Evolutionary conservation across 1,140 invertebrate species (phyloP).

Genomic region (Drosophila rhopaloa): DNA sequence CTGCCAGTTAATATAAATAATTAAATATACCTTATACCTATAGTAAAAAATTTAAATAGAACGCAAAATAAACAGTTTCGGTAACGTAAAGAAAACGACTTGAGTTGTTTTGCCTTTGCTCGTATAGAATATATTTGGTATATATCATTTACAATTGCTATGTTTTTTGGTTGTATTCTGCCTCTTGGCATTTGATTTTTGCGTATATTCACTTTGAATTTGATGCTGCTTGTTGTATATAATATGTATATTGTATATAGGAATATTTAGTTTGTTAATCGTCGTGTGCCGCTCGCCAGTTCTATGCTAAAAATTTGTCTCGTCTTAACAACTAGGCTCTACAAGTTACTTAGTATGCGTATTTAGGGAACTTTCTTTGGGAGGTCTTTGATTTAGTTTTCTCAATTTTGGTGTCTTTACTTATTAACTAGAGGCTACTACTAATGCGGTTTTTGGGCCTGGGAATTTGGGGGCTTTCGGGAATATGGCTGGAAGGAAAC

Average conservation of each 20-base stretch:
- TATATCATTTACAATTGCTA: slow-evolving; percentile 77
- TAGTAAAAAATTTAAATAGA: slow-evolving; percentile 50
- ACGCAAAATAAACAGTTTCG: slow-evolving; percentile 34
- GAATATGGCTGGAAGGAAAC: slow-evolving; percentile 62
- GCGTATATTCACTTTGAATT: slow-evolving; percentile 56
- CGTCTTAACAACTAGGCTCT: slow-evolving; percentile 59
- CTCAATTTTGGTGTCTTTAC: slow-evolving; percentile 46
- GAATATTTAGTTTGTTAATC: slow-evolving; percentile 82
- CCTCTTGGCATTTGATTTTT: slow-evolving; percentile 68
- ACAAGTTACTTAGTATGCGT: slow-evolving; percentile 63
- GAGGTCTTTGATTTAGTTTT: slow-evolving; percentile 77
- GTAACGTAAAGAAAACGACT: slow-evolving; percentile 15
- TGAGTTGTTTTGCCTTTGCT: slow-evolving; percentile 33
- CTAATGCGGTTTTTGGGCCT: slow-evolving; percentile 11
- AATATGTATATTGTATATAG: slow-evolving; percentile 77
- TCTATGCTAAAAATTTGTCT: slow-evolving; percentile 47
- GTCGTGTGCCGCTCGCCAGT: slow-evolving; percentile 45
- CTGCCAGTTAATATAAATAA: slow-evolving; percentile 53
- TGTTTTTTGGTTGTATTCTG: slow-evolving; percentile 61
- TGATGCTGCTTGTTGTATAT: slow-evolving; percentile 55
- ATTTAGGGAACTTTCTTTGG: slow-evolving; percentile 79
- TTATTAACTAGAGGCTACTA: slow-evolving; percentile 45
- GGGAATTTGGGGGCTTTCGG: not conserved
- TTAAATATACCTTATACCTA: slow-evolving; percentile 30
- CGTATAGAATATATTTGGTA: slow-evolving; percentile 78